Conservation (phyloP, 23 tunicate species). For the Styela plicata region DNA sequence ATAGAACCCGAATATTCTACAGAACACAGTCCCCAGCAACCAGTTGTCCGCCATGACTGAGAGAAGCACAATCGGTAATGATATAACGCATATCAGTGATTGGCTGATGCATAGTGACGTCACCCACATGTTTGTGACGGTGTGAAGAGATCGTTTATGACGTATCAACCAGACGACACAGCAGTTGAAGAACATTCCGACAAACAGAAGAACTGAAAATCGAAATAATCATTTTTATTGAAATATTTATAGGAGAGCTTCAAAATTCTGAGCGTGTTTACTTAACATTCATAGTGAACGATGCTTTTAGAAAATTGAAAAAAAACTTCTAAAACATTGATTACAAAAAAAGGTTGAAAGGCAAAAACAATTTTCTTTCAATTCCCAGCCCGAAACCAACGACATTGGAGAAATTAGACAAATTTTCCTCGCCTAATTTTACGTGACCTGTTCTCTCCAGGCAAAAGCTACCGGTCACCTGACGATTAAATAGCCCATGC, state of each 20-base stretch:
- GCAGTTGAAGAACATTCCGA: conserved; percentile 49
- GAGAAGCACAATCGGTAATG: conserved; percentile 33
- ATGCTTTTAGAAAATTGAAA: too few relatives aligned
- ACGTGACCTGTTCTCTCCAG: background rate
- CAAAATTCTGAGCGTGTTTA: too few relatives aligned
- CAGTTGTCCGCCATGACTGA: conserved; percentile 45
- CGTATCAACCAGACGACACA: conserved; percentile 58
- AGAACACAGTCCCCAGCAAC: conserved; percentile 52
- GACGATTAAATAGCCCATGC: background rate
- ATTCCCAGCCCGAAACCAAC: too few relatives aligned
- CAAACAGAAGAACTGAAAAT: conserved; percentile 36
- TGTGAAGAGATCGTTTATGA: conserved; percentile 50
- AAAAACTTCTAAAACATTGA: too few relatives aligned
- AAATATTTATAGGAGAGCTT: too few relatives aligned
- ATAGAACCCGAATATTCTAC: conserved; percentile 58
- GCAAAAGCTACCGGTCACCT: background rate
- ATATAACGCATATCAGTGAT: conserved; percentile 34
- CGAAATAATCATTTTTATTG: too few relatives aligned
- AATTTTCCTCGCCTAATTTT: background rate
- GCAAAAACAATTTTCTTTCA: too few relatives aligned
- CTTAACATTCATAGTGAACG: too few relatives aligned
- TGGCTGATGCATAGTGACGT: conserved; percentile 65
- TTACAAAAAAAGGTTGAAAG: too few relatives aligned
- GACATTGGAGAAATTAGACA: too few relatives aligned
- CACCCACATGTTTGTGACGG: conserved; percentile 77